Percentiles rank a stretch among this genome's conserved stretches.
Evolutionary conservation across 2,888 invertebrate genomes (phyloP).

Genomic region (Leptinotarsa peninsularis): DNA sequence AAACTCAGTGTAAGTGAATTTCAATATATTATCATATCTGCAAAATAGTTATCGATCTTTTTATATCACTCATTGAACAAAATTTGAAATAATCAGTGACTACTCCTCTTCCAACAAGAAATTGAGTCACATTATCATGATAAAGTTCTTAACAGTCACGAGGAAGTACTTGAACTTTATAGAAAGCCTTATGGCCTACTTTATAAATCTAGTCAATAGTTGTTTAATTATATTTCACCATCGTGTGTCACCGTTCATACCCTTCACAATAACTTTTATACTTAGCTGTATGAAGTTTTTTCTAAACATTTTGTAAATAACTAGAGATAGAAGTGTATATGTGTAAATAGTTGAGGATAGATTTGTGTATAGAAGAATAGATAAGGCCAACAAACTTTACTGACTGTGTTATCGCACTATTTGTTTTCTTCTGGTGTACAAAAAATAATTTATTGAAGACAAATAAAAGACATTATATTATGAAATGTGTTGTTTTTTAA

Average conservation of each 20-base stretch:
- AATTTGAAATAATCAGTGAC: no score
- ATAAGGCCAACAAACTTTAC: constrained; percentile 48
- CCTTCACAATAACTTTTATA: constrained; percentile 32
- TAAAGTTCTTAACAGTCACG: not conserved
- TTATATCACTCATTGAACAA: no score
- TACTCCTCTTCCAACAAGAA: no score
- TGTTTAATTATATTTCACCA: constrained; percentile 29
- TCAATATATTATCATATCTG: not conserved
- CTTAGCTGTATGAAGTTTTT: constrained; percentile 33
- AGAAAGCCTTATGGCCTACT: constrained; percentile 5
- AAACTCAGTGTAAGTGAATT: no score
- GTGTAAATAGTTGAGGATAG: constrained; percentile 55
- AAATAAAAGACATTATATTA: constrained; percentile 48
- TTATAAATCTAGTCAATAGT: constrained; percentile 43
- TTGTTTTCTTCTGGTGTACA: constrained; percentile 50
- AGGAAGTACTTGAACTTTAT: not conserved
- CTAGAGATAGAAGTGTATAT: constrained; percentile 52
- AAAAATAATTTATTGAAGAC: constrained; percentile 52
- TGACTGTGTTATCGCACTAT: constrained; percentile 51
- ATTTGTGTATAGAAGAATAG: constrained; percentile 53
- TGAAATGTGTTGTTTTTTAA: constrained; percentile 5
- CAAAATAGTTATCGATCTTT: not conserved
- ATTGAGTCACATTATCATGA: not conserved
- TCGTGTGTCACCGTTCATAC: constrained; percentile 19
- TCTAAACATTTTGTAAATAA: constrained; percentile 49